Conservation (phyloP, 2,113 vertebrate species). For the Cryptotis parvus region DNA sequence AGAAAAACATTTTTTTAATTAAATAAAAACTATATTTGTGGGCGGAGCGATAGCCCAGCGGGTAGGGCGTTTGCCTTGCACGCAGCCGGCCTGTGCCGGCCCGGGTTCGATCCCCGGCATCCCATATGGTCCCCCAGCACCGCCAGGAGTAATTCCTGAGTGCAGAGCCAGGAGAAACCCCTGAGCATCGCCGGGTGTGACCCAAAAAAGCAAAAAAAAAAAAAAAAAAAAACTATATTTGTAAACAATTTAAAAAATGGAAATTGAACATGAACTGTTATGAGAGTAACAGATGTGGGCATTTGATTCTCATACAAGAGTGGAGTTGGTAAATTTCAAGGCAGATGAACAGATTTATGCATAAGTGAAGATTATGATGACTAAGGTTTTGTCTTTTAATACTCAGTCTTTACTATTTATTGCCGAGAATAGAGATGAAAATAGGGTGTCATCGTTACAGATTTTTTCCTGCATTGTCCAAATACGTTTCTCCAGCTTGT, state of each 20-base stretch:
- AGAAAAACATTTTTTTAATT: no score
- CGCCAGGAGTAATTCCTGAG: no score
- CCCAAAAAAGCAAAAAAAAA: no score
- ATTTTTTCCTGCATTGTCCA: background rate
- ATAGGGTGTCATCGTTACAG: background rate
- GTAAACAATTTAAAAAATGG: conserved; percentile 27
- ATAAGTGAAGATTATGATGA: conserved; percentile 36
- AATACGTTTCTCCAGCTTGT: background rate
- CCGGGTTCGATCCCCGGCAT: no score
- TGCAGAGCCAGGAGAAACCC: no score
- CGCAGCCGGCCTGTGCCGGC: no score
- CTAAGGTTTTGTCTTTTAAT: conserved; percentile 41
- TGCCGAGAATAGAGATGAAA: conserved; percentile 18
- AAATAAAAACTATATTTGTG: no score
- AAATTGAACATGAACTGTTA: background rate
- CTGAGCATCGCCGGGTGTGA: no score
- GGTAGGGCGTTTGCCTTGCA: no score
- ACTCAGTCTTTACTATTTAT: conserved; percentile 25
- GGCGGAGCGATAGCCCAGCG: no score
- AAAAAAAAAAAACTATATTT: no score
- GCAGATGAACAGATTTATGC: conserved; percentile 1
- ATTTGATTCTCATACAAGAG: background rate
- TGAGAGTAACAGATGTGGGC: conserved; percentile 4
- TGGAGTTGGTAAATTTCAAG: conserved; percentile 19
- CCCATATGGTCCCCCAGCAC: no score